A percentile compares a stretch with the other conserved stretches of the same genome.
Conservation (phyloP, 2,113 vertebrate genomes). For the Marcusenius ussheri region DNA sequence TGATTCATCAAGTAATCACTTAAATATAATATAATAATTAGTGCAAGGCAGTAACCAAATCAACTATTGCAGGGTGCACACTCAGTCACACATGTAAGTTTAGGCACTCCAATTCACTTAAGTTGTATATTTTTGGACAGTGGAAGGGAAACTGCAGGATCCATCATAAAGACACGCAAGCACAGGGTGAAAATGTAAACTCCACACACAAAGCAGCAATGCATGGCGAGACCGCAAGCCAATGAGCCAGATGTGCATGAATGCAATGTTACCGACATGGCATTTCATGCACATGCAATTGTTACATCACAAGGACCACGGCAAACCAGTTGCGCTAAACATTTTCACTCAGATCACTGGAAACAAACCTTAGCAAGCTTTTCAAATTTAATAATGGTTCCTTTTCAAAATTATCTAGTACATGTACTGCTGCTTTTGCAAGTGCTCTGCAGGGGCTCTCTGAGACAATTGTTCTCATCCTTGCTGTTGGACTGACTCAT, state of each 20-base stretch:
- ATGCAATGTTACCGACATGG: too few relatives aligned
- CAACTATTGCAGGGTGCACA: background rate
- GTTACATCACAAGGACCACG: background rate
- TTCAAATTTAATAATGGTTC: background rate
- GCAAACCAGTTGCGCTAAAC: background rate
- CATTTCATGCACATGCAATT: background rate
- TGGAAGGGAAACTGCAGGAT: background rate
- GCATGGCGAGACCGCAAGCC: background rate
- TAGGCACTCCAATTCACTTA: background rate
- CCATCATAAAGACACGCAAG: too few relatives aligned
- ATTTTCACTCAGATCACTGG: background rate
- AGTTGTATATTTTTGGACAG: background rate
- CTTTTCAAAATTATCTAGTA: background rate
- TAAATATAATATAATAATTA: background rate
- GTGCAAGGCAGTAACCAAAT: background rate
- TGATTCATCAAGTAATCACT: background rate
- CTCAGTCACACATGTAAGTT: background rate
- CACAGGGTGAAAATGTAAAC: background rate
- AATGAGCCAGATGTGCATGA: background rate
- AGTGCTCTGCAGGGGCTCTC: background rate
- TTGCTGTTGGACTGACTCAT: background rate
- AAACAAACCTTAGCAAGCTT: background rate
- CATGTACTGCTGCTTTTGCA: background rate
- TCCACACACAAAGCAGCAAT: background rate
- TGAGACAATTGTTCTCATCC: background rate